Conservation (phyloP, 1,140 invertebrate genomes). For the Ostrea edulis region DNA sequence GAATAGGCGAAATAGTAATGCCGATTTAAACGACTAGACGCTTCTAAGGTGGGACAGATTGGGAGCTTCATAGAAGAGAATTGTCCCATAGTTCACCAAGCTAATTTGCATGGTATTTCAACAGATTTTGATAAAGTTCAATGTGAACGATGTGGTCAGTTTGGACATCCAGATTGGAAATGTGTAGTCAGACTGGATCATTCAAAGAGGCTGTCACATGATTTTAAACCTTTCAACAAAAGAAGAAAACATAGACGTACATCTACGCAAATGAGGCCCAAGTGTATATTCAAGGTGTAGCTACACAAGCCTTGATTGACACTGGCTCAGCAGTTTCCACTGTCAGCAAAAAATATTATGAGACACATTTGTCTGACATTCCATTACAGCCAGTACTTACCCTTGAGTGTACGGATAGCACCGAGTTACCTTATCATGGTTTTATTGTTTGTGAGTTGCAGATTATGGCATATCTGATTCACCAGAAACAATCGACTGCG, state of each 20-base stretch:
- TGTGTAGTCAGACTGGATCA: not conserved
- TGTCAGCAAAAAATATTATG: not conserved
- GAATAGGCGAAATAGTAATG: not conserved
- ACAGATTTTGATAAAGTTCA: no score
- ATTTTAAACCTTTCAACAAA: not conserved
- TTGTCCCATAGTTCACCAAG: no score
- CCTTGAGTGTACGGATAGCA: not conserved
- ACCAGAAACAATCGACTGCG: not conserved
- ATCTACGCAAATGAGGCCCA: constrained; percentile 28
- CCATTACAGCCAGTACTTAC: constrained; percentile 18
- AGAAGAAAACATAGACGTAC: not conserved
- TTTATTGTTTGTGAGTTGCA: not conserved
- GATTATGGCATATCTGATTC: not conserved
- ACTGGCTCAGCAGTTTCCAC: constrained; percentile 37
- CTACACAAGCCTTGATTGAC: not conserved
- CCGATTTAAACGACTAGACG: not conserved
- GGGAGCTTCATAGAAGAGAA: not conserved
- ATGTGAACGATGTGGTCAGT: constrained; percentile 14
- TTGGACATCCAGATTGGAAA: not conserved
- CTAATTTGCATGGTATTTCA: no score
- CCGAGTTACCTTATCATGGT: not conserved
- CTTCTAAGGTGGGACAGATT: constrained; percentile 4
- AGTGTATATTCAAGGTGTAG: not conserved
- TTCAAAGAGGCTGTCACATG: not conserved
- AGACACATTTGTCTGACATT: not conserved